These are phyloP conservation scores for Harpagus bidentatus DNA, from an alignment of 2,113 vertebrate species.

Conservation along the genomic window DNA sequence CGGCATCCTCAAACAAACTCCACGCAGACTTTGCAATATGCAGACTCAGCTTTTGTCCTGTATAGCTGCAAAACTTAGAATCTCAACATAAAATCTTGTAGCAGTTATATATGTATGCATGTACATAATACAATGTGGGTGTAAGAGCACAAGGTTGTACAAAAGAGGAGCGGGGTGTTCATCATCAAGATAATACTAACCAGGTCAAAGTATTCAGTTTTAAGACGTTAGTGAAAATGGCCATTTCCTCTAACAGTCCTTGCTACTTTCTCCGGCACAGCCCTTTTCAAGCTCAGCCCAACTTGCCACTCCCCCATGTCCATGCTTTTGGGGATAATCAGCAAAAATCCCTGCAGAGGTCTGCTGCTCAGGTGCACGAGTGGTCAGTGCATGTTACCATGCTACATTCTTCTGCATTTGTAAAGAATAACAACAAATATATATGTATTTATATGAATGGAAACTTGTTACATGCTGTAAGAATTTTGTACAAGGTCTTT, in stretches of 20 bases:
- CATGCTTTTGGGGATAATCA: not conserved
- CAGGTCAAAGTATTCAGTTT: not conserved
- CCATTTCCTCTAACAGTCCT: not conserved
- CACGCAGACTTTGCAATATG: not conserved
- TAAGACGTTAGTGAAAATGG: not conserved
- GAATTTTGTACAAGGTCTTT: not conserved
- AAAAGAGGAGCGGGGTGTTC: not conserved
- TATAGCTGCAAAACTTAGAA: not conserved
- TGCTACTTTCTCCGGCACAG: not conserved
- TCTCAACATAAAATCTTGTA: not conserved
- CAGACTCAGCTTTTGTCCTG: not conserved
- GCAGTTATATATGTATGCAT: not conserved
- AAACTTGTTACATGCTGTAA: not conserved
- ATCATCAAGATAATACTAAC: too few species aligned
- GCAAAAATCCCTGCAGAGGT: not conserved
- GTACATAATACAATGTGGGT: accelerated
- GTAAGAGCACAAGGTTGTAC: not conserved
- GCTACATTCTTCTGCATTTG: not conserved
- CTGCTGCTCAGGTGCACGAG: not conserved
- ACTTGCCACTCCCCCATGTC: accelerated
- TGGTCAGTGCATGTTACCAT: too few species aligned
- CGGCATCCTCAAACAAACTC: not conserved
- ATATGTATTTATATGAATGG: not conserved
- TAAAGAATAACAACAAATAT: not conserved
- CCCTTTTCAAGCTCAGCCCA: not conserved